Base-by-base conservation (phyloP, 1,140 invertebrate species). In the Steinernema khuongi region DNA sequence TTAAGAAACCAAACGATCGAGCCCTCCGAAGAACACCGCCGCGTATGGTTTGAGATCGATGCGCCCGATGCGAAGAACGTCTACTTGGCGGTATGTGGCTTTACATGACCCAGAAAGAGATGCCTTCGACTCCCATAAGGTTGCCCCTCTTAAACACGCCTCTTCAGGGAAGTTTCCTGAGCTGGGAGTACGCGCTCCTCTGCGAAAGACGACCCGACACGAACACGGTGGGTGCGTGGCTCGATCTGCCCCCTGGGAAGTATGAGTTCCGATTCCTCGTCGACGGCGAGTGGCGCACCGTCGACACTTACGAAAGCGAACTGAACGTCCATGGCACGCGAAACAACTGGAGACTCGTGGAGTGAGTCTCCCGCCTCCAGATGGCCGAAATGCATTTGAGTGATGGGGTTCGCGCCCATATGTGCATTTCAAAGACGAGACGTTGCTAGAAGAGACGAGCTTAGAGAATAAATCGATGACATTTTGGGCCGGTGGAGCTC, bases 161-260 rank as follows among this genome's bases (percentile, higher is more conserved):
- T 4, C 67, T 82, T 74, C 33, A 81, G 80, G 79, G 80, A 29
- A 81, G 77, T 68, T 81, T 81, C 67, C 36, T 81, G n/a, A 81
- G 81, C 72, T 81, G 80, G 80, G 79, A 81, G 69, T 81, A 77
- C 70, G 81, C 80, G 26, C 68, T 81, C 29, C 44, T 71, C 4
- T 81, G 80, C 70, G 73, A 79, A 28, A 33, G 31, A 31, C 30
- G 77, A 68, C 17, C 70, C 17, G 79, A 74, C 70, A 70, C 70
- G n/a, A 78, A 75, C 31, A 67, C 50, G 31, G 69, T 43, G 14
- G 76, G 81, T 32, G 70, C 79, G 26, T 79, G 76, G 78, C 66
- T 81, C 1, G 81, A 82, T 26, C 71, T 81, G 29, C 74, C 80
- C n/a, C 66, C 50, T 17, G 80, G 80, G 66, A 70, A 72, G 44